Base-by-base conservation (phyloP, 2,888 invertebrate species). In the Drosophila prolongata region DNA sequence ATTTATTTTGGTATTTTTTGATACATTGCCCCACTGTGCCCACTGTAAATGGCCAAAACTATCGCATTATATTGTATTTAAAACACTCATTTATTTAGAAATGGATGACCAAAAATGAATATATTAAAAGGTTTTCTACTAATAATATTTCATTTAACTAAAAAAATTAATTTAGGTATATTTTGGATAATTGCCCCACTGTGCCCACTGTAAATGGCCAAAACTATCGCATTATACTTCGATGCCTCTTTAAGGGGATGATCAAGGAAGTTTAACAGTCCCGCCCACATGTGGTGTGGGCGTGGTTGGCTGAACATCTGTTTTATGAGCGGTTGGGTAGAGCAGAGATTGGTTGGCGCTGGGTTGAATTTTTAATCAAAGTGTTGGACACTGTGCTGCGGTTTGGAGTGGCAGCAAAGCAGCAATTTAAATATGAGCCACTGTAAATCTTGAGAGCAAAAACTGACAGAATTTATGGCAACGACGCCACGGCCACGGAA, bases 401-500 rank as follows among this genome's bases (percentile, higher is more conserved):
- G 71, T 74, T 71, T 38, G 37, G 64, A 70, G 38, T 65, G 75
- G 47, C 72, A 78, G 62, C 67, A 75, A 73, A 75, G 53, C 74
- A 87, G 79, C 81, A 79, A 82, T 82, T 82, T 87, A 86, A 82
- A 82, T 86, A 86, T 88, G 84, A 88, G 76, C 73, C 78, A 78
- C 84, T 68, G 84, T 88, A 88, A 83, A 88, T 83, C 87, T 84
- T 89, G 57, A 75, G 75, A 59, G 78, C 64, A 83, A 83, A 86
- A 88, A 84, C 74, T 87, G 86, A 72, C 82, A 78, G 66, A 82
- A 86, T 86, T 86, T 86, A 86, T 89, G 78, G 89, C 88, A 82
- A 73, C 77, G 75, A 69, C 40, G 65, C 56, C 65, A 68, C 38
- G 46, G 76, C 80, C 78, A 80, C 89, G 89, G 86, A 89, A 86